Evolutionary conservation across 2,113 vertebrate species (phyloP).

Genomic region (Helogale parvula): DNA sequence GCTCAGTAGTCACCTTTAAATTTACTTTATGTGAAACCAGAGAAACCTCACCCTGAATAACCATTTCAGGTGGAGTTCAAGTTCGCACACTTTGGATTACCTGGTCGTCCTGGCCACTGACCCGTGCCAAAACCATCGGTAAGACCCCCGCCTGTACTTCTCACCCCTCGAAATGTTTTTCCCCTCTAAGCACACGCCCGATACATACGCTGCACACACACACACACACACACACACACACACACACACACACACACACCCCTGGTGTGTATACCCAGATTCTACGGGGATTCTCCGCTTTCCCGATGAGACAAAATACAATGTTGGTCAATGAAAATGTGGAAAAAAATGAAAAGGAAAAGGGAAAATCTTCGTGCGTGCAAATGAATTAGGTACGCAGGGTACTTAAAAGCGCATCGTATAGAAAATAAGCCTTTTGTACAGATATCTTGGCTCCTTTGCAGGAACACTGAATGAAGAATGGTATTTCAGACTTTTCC

Average conservation of each 20-base stretch:
- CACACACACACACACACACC: not conserved
- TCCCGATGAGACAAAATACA: not conserved
- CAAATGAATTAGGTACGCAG: not conserved
- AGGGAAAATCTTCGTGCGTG: not conserved
- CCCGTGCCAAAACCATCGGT: not conserved
- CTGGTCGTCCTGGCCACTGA: not conserved
- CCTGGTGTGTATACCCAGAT: not conserved
- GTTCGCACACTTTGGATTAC: not conserved
- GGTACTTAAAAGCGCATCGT: not conserved
- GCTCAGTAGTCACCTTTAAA: conserved; percentile 65
- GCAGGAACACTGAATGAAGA: not conserved
- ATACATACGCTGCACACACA: not conserved
- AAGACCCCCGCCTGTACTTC: not conserved
- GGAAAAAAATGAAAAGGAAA: not conserved
- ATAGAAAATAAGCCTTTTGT: not conserved
- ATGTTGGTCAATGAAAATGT: not conserved
- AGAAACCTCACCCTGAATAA: conserved; percentile 69
- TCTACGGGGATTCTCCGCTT: not conserved
- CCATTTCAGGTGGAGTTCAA: conserved; percentile 40
- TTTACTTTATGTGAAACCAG: conserved; percentile 73
- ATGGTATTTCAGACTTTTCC: not conserved
- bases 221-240: not conserved
- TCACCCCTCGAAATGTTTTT: not conserved
- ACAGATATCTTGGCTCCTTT: not conserved
- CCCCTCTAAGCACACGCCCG: fast-evolving